Conservation (phyloP, 2,113 vertebrate species). For the Tinamus guttatus region DNA sequence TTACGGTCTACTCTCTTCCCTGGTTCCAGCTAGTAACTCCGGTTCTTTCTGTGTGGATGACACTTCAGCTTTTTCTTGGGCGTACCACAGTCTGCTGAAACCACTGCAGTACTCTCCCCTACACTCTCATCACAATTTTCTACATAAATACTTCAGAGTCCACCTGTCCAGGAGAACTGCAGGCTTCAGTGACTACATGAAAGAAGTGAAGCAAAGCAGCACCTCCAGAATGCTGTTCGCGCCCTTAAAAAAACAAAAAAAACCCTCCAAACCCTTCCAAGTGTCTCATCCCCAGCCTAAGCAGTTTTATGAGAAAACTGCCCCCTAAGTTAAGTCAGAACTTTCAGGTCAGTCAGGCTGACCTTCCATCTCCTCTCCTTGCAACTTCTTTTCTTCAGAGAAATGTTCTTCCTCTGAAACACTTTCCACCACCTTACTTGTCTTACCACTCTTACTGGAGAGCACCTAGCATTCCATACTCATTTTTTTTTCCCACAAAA, state of each 20-base stretch:
- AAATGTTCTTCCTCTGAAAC: neutral
- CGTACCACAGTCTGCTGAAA: neutral
- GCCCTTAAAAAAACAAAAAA: neutral
- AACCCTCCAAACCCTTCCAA: fast-evolving
- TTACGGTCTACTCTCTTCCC: neutral
- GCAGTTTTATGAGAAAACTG: neutral
- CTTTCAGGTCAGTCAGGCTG: neutral
- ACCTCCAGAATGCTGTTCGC: neutral
- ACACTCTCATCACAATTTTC: neutral
- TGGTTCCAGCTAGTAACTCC: neutral
- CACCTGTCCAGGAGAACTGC: neutral
- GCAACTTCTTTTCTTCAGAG: neutral
- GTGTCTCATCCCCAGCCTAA: neutral
- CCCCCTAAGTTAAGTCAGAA: neutral
- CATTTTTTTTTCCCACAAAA: neutral
- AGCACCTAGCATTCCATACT: neutral
- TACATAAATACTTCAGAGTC: neutral
- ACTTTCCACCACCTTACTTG: neutral
- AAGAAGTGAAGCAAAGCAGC: neutral
- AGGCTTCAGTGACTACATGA: neutral
- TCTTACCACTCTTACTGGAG: neutral
- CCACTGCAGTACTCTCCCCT: neutral
- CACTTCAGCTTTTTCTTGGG: neutral
- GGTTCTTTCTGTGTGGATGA: neutral
- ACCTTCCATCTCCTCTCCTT: fast-evolving